Evolutionary conservation across 2,797 vertebrate species (phyloP).

Genomic region (Sebastiscus tertius): DNA sequence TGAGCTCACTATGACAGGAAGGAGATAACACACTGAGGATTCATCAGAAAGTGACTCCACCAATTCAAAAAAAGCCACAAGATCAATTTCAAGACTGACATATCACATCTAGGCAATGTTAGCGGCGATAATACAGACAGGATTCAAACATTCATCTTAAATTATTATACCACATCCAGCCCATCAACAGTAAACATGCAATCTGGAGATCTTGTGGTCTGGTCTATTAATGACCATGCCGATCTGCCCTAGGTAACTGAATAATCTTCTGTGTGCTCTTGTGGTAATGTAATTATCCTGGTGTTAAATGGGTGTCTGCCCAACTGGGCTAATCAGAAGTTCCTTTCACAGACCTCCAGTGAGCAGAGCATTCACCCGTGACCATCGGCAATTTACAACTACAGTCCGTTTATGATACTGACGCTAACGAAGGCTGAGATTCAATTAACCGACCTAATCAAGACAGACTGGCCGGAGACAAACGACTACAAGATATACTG

Average conservation of each 20-base stretch:
- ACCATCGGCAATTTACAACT: constrained; percentile 62
- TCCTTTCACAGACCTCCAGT: constrained; percentile 40
- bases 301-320: constrained; percentile 49
- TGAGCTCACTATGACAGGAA: neutral
- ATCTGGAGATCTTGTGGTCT: neutral
- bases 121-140: neutral
- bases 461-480: constrained; percentile 33
- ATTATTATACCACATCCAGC: neutral
- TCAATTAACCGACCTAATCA: constrained; percentile 60
- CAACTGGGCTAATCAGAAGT: constrained; percentile 52
- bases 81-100: neutral
- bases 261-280: constrained; percentile 39
- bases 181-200: neutral
- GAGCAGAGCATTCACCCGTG: constrained; percentile 50
- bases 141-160: neutral
- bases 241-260: constrained; percentile 17
- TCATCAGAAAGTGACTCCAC: neutral
- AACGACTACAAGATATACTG: neutral
- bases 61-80: neutral
- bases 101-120: neutral
- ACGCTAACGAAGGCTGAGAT: constrained; percentile 51
- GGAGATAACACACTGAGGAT: neutral
- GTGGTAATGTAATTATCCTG: constrained; percentile 63
- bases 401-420: constrained; percentile 41
- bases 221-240: neutral